A percentile compares a stretch with the other conserved stretches of the same genome.
Evolutionary conservation across 2,797 vertebrate genomes (phyloP).

Genomic region (Anabacerthia variegaticeps): DNA sequence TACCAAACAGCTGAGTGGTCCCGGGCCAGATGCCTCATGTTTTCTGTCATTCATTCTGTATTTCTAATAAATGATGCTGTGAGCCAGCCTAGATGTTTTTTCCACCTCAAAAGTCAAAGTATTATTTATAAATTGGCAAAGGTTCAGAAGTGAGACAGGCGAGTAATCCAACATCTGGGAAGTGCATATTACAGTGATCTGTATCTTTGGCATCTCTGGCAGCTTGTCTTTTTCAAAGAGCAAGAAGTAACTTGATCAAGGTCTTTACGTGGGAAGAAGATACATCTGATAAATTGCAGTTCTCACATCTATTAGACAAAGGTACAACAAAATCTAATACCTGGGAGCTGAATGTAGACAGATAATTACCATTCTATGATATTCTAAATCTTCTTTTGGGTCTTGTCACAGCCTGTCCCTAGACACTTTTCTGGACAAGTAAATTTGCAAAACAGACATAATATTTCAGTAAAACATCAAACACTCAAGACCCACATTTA

Average conservation of each 20-base stretch:
- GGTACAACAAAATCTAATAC: background rate
- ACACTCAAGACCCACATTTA: background rate
- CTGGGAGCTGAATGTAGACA: background rate
- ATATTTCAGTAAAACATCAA: background rate
- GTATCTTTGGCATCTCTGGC: background rate
- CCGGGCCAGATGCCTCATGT: rapidly evolving
- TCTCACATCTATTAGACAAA: background rate
- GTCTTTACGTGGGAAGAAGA: background rate
- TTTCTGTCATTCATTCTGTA: background rate
- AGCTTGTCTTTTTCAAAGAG: background rate
- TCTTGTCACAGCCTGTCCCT: background rate
- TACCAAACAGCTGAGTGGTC: background rate
- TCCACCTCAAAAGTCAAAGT: background rate
- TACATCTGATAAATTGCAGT: background rate
- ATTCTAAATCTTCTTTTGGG: background rate
- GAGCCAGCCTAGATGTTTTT: background rate
- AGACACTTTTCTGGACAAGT: background rate
- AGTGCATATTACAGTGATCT: background rate
- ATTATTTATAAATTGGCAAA: background rate
- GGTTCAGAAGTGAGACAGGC: background rate
- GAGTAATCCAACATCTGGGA: background rate
- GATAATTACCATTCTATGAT: background rate
- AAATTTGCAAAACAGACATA: background rate
- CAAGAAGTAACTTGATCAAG: background rate
- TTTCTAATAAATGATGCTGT: background rate